phyloP scores from a whole-genome alignment of 2,797 vertebrate species.

The Prionace glauca region DNA sequence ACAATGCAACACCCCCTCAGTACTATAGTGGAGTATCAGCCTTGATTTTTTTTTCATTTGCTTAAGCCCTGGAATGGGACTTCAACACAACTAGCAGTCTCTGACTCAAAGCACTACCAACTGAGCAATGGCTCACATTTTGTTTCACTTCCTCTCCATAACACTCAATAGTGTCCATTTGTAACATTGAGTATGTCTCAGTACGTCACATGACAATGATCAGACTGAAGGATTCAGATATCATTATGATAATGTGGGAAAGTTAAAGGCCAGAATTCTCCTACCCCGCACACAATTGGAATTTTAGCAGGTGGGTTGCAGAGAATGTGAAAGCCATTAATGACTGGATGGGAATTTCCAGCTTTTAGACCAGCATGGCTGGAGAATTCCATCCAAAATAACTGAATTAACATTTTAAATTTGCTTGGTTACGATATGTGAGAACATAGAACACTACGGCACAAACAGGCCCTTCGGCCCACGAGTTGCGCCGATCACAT shows the following conservation, averaged over 20 bases:
- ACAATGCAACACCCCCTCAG: neutral
- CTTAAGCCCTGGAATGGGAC: neutral
- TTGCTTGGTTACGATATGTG: neutral
- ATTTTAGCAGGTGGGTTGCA: too few relatives aligned
- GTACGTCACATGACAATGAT: neutral
- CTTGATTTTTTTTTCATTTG: neutral
- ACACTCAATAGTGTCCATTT: neutral
- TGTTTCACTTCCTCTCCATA: neutral
- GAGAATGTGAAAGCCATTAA: too few relatives aligned
- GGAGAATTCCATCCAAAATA: neutral
- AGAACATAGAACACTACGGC: too few relatives aligned
- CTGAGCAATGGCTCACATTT: neutral
- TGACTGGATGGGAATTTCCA: too few relatives aligned
- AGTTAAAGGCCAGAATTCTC: neutral
- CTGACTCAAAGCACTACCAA: neutral
- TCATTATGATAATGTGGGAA: neutral
- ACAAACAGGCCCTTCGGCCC: too few relatives aligned
- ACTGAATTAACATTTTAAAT: neutral
- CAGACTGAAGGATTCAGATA: neutral
- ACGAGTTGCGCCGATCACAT: too few relatives aligned
- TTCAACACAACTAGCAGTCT: too few relatives aligned
- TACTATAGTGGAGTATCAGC: neutral
- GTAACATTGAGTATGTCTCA: neutral
- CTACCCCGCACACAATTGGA: too few relatives aligned
- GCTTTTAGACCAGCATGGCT: too few relatives aligned